Evolutionary conservation across 2,888 invertebrate species (phyloP), one percentile per base, ranked within the genome.

Genomic region (Apamea sordens): DNA sequence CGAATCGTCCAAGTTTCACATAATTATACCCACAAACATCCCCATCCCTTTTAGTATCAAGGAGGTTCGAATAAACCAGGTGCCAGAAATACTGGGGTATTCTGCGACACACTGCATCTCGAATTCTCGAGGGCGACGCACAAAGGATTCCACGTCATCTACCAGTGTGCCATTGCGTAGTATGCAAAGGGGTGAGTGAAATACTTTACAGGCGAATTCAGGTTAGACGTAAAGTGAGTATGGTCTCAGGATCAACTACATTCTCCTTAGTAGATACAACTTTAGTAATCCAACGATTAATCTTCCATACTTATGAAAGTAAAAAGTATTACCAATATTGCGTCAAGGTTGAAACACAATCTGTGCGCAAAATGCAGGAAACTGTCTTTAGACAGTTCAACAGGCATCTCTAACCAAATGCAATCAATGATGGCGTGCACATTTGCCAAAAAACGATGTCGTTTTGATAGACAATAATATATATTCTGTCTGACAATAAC

Each of bases 141-240:
- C 80, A 81, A 81, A 84, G 85, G 80, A 84, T 79, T 67, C 68
- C 77, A 59, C 11, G 18, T 53, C 64, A 84, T 77, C 8, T 59
- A 36, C 36, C 81, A 47, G 47, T 28, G 2, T 44, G 63, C 44
- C n/a, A 13, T 50, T 32, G 32, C 8, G 36, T 41, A 61, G 65
- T 79, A 81, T 71, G 59, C 53, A 67, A 53, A 79, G 65, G 65
- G 64, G 18, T 11, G 36, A 28, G 24, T 15, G 53, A 56, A 59
- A 84, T 71, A 61, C 18, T 84, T 84, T 18, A 53, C 15, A 78
- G 8, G 28, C 0, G 28, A 59, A 28, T 65, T 44, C 50, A 64
- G n/a, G 61, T n/a, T 15, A 32, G 36, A 50, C 3, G 21, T 65
- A 64, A 56, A 32, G 32, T 61, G 32, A 83, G 21, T 69, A 59